Conservation (phyloP, 2,113 vertebrate species). For the Pyxicephalus adspersus region DNA sequence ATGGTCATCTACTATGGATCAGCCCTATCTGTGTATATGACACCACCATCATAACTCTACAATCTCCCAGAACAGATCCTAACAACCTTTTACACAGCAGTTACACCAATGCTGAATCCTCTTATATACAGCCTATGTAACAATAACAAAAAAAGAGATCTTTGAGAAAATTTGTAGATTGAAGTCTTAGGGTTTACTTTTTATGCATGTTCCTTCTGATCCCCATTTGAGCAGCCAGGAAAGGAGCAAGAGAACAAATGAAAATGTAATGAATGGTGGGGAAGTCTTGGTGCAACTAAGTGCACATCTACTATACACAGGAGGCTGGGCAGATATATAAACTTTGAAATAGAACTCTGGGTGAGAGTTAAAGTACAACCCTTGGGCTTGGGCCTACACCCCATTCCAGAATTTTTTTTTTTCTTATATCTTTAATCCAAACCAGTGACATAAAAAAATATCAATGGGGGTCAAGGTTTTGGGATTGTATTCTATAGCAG, state of each 20-base stretch:
- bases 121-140: constrained; percentile 38
- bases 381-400: no score
- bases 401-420: no score
- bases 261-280: neutral
- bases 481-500: no score
- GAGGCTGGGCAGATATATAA: no score
- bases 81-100: neutral
- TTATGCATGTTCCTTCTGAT: no score
- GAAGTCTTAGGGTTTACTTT: neutral
- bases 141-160: neutral
- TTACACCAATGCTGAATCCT: neutral
- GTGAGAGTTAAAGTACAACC: no score
- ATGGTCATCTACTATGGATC: neutral
- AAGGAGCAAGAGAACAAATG: neutral
- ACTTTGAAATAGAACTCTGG: no score
- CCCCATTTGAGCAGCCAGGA: neutral
- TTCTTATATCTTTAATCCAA: no score
- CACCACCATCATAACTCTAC: constrained; percentile 36
- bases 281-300: neutral
- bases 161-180: neutral
- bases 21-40: constrained; percentile 32
- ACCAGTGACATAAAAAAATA: no score
- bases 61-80: neutral
- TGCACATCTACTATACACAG: no score
- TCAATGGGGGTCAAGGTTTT: no score